Percentiles rank a stretch among this genome's conserved stretches.
Evolutionary conservation across 2,113 vertebrate genomes (phyloP).

Genomic region (Melanotaenia duboulayi): DNA sequence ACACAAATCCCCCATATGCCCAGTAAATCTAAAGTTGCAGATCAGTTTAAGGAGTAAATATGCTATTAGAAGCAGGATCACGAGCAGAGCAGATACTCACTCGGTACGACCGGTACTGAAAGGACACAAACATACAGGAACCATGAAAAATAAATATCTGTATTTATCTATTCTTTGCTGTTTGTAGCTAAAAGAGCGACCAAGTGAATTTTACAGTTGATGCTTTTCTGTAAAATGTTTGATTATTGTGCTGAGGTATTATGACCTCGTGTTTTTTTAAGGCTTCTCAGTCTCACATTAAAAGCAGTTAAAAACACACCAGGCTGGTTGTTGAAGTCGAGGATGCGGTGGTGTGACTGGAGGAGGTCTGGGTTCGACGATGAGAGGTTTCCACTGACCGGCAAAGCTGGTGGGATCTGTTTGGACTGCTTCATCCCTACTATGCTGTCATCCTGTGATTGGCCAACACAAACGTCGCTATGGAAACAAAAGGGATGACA

Average conservation of each 20-base stretch:
- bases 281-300: not conserved
- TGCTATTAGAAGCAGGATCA: slow-evolving; percentile 22
- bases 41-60: slow-evolving; percentile 8
- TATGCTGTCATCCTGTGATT: slow-evolving; percentile 98
- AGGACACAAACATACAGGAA: slow-evolving; percentile 54
- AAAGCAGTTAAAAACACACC: slow-evolving; percentile 78
- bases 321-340: slow-evolving; percentile 96
- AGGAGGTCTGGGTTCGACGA: slow-evolving; percentile 96
- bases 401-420: slow-evolving; percentile 92
- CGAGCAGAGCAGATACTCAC: slow-evolving; percentile 69
- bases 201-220: not conserved
- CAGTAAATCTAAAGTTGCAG: slow-evolving; percentile 1
- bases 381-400: slow-evolving; percentile 94
- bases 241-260: not conserved
- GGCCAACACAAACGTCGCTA: slow-evolving; percentile 97
- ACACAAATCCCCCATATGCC: slow-evolving; percentile 8
- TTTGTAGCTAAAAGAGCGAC: not conserved
- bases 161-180: not conserved
- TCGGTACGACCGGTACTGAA: slow-evolving; percentile 69
- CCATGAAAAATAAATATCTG: too few relatives aligned
- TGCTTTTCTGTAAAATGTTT: not conserved
- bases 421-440: slow-evolving; percentile 96
- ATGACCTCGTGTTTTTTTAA: not conserved
- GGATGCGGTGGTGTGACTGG: slow-evolving; percentile 97
- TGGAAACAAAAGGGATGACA: slow-evolving; percentile 52